These are phyloP conservation scores for Malthinus flaveolus DNA, from an alignment of 2,888 invertebrate genomes.

Conservation along the genomic window DNA sequence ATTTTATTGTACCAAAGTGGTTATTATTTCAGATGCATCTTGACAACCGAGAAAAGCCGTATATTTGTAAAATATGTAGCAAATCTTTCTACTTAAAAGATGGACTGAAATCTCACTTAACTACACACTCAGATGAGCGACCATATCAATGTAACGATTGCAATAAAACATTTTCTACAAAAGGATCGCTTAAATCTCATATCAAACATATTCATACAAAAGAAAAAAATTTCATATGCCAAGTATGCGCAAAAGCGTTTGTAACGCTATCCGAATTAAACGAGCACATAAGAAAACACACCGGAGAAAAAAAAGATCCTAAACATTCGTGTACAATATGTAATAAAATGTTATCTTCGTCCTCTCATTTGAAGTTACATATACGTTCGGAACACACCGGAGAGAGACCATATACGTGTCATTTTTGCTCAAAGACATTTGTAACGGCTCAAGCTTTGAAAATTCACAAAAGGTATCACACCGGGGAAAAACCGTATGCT, in stretches of 20 bases:
- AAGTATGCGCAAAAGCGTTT: constrained; percentile 22
- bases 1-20: too few relatives aligned
- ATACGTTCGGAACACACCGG: constrained; percentile 24
- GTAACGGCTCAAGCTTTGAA: constrained; percentile 27
- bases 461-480: constrained; percentile 47
- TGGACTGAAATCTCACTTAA: constrained; percentile 21
- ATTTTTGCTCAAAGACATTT: constrained; percentile 21
- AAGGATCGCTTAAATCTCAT: constrained; percentile 15
- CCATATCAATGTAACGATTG: constrained; percentile 17
- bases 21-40: constrained; percentile 14
- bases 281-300: constrained; percentile 20
- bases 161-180: constrained; percentile 15
- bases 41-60: constrained; percentile 10
- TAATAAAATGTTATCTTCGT: constrained; percentile 15
- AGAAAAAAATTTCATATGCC: constrained; percentile 25
- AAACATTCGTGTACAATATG: constrained; percentile 15
- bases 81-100: constrained; percentile 19
- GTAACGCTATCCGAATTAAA: constrained; percentile 19
- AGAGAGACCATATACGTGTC: constrained; percentile 20
- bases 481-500: constrained; percentile 46
- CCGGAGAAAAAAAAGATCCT: constrained; percentile 21
- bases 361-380: constrained; percentile 22
- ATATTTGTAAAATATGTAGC: constrained; percentile 22
- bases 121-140: constrained; percentile 17
- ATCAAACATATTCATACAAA: constrained; percentile 22